These are phyloP conservation scores for Pycnomerus fuliginosus DNA, from an alignment of 2,888 invertebrate species.

Conservation along the genomic window DNA sequence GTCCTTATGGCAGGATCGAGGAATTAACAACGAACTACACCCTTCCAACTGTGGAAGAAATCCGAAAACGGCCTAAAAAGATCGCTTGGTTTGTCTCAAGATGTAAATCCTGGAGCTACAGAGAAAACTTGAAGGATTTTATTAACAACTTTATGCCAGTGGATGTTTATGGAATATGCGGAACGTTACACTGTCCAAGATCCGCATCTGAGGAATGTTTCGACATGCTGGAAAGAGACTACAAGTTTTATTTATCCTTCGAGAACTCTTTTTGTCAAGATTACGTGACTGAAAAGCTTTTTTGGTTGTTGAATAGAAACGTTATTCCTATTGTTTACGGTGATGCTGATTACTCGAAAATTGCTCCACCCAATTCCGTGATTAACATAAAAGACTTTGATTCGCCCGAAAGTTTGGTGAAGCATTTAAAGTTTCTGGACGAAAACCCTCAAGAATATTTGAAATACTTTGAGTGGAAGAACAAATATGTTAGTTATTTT, in stretches of 20 bases:
- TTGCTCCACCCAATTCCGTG: constrained; percentile 55
- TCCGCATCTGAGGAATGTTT: constrained; percentile 45
- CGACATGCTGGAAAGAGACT: constrained; percentile 55
- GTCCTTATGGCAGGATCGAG: constrained; percentile 45
- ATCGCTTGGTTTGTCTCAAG: too few species aligned
- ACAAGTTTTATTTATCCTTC: constrained; percentile 69
- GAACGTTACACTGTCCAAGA: constrained; percentile 45
- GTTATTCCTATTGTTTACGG: constrained; percentile 67
- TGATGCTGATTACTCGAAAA: constrained; percentile 59
- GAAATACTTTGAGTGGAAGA: constrained; percentile 60
- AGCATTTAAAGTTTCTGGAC: constrained; percentile 55
- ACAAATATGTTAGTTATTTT: constrained; percentile 18
- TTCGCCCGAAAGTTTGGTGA: constrained; percentile 54
- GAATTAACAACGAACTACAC: constrained; percentile 24
- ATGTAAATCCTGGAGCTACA: too few species aligned
- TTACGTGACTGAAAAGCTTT: constrained; percentile 64
- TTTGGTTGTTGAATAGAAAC: constrained; percentile 57
- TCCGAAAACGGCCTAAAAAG: too few species aligned
- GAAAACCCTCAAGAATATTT: constrained; percentile 56
- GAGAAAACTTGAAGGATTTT: too few species aligned
- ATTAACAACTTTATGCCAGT: constrained; percentile 59
- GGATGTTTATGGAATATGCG: constrained; percentile 65
- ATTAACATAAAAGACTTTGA: constrained; percentile 60
- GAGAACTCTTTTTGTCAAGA: constrained; percentile 70
- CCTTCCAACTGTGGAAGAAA: too few species aligned